phyloP scores from a whole-genome alignment of 23 tunicate genomes.

The Botrylloides violaceus region DNA sequence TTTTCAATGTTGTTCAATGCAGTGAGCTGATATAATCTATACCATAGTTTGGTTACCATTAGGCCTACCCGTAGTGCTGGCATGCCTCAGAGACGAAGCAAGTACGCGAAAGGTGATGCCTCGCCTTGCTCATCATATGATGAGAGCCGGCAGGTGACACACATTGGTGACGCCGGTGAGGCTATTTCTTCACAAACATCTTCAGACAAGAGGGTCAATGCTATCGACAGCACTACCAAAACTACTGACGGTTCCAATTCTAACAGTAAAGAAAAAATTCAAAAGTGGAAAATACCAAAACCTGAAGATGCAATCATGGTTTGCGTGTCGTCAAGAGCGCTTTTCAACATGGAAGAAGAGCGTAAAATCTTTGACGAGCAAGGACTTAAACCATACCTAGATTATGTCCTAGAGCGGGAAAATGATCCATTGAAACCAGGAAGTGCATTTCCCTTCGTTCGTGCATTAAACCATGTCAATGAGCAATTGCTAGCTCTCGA shows the following conservation, averaged over 20 bases:
- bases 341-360: conserved; percentile 84
- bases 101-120: no score
- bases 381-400: conserved; percentile 61
- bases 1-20: no score
- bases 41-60: no score
- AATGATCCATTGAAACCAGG: conserved; percentile 88
- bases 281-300: conserved; percentile 53
- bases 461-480: conserved; percentile 61
- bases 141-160: no score
- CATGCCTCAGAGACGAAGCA: no score
- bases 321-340: conserved; percentile 85
- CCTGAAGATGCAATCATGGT: conserved; percentile 85
- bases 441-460: conserved; percentile 87
- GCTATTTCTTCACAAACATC: no score
- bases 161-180: no score
- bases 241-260: background rate
- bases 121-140: no score
- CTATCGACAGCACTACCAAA: no score
- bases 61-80: no score
- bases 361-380: conserved; percentile 53
- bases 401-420: conserved; percentile 66
- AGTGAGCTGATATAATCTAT: no score
- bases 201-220: no score
- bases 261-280: background rate
- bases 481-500: conserved; percentile 63